A percentile compares a stretch with the other conserved stretches of the same genome.
phyloP scores from a whole-genome alignment of 2,888 invertebrate genomes.

The Scrobipalpa atriplicella region DNA sequence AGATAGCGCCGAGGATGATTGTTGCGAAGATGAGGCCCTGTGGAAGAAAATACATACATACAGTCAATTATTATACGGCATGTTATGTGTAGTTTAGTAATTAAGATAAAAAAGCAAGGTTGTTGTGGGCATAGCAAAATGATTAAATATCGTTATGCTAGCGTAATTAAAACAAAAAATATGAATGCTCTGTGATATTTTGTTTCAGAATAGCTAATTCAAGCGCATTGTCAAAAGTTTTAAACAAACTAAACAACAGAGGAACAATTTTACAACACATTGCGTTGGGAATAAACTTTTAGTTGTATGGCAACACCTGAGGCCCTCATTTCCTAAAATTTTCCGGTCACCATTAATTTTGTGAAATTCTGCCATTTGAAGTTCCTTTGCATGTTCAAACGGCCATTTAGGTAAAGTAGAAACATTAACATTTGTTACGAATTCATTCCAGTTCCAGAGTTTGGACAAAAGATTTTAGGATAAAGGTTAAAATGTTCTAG shows the following conservation, averaged over 20 bases:
- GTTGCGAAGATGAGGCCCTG: conserved; percentile 88
- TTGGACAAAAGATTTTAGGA: no score
- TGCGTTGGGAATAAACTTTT: not conserved
- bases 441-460: not conserved
- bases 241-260: not conserved
- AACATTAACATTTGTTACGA: not conserved
- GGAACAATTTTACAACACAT: conserved; percentile 2
- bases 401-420: conserved; percentile 4
- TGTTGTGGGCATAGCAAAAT: no score
- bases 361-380: not conserved
- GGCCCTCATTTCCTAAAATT: not conserved
- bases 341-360: not conserved
- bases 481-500: no score
- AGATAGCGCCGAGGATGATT: conserved; percentile 94
- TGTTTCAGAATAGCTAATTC: not conserved
- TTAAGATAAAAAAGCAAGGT: no score
- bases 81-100: no score
- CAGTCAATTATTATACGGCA: not conserved
- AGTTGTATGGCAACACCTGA: conserved; percentile 1
- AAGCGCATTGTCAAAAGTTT: not conserved
- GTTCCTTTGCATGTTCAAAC: not conserved
- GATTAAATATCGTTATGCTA: no score
- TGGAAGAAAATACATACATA: not conserved
- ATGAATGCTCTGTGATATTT: no score
- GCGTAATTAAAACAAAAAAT: not conserved